phyloP scores from a whole-genome alignment of 2,113 vertebrate species.

The Junco hyemalis region DNA sequence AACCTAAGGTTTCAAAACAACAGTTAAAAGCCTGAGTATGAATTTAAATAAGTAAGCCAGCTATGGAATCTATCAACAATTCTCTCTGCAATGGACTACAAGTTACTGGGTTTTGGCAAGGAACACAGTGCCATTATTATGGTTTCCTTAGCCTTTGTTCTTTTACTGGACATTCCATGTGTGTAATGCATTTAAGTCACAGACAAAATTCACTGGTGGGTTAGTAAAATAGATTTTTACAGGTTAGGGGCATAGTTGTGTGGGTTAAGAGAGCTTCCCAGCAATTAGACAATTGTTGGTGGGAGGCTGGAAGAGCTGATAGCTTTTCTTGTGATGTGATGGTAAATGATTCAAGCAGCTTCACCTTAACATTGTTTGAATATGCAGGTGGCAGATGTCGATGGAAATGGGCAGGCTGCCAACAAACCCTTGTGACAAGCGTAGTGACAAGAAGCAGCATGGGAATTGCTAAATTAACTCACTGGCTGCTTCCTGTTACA shows the following conservation, averaged over 20 bases:
- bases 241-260: background rate
- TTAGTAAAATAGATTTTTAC: background rate
- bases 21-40: background rate
- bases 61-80: background rate
- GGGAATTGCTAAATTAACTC: slow-evolving; percentile 17
- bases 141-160: background rate
- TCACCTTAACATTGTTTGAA: background rate
- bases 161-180: background rate
- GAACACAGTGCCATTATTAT: background rate
- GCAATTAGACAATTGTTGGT: background rate
- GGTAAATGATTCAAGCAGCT: background rate
- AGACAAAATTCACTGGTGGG: background rate
- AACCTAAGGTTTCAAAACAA: slow-evolving; percentile 1
- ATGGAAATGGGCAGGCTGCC: background rate
- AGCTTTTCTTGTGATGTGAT: background rate
- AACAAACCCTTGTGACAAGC: background rate
- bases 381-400: background rate
- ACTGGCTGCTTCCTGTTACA: background rate
- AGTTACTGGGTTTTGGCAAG: background rate
- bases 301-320: background rate
- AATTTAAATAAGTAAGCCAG: background rate
- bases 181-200: background rate
- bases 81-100: background rate
- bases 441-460: background rate
- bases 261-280: background rate